Base-by-base conservation (phyloP, 2,888 invertebrate genomes). In the Junonia oenone region DNA sequence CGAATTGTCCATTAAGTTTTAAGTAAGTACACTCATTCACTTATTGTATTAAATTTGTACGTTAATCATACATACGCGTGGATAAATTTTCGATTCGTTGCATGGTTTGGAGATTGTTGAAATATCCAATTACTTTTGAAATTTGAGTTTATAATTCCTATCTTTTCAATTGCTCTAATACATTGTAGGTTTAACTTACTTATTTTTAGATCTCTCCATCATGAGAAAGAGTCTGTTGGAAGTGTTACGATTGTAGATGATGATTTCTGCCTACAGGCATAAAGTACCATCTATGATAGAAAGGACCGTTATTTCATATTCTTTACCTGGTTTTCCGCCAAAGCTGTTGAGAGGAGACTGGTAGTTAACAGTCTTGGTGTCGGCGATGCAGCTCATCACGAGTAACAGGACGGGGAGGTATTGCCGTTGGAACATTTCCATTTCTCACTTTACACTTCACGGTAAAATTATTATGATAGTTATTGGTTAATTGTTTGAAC, bases 351-450 rank as follows among this genome's bases (percentile, higher is more conserved):
- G 64, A 3, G 78, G 64, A 8, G 76, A 65, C 58, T 78, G 80
- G 57, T 77, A 80, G 63, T 76, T 84, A 50, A 81, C 83, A 0
- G 87, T 81, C 51, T 76, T 75, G 22, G 83, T 79, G 55, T 78
- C 72, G 11, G 74, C 81, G 27, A 87, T 76, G 73, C 81, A 88
- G 54, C 75, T 72, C 74, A 83, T 73, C 68, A 85, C 63, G 26
- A 88, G 62, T 53, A 87, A 43, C 27, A 78, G 62, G 31, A 73
- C 68, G 52, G 76, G 77, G 57, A 84, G 27, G 33, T 74, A 57
- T 55, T 77, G 74, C 48, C 68, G 72, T 69, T 77, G 76, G 66
- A 73, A 75, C 88, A 88, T 87, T 70, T 75, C 38, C 13, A 56
- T 40, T 19, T 62, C 61, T 43, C 27, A 27, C 51, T 48, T 53